A percentile compares a stretch with the other conserved stretches of the same genome.
phyloP scores from a whole-genome alignment of 2,797 vertebrate genomes.

The Microhierax caerulescens region DNA sequence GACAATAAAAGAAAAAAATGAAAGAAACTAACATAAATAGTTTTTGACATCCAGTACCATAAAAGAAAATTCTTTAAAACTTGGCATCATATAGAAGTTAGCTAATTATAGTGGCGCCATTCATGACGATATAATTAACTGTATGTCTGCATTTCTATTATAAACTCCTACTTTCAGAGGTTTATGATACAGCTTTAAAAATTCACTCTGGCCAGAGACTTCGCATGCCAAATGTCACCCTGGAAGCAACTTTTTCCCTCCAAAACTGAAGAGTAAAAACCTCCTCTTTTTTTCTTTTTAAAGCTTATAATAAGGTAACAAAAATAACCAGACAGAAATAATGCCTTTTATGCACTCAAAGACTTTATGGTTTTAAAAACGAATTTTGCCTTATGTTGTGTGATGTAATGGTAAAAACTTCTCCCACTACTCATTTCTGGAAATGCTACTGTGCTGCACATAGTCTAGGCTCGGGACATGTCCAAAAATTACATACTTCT shows the following conservation, averaged over 20 bases:
- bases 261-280: slow-evolving; percentile 28
- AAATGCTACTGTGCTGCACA: slow-evolving; percentile 20
- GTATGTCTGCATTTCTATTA: slow-evolving; percentile 75
- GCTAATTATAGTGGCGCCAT: slow-evolving; percentile 78
- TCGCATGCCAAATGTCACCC: slow-evolving; percentile 15
- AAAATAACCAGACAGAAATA: not conserved
- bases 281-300: not conserved
- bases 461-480: not conserved
- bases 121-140: slow-evolving; percentile 74
- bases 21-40: slow-evolving; percentile 47
- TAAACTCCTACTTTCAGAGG: slow-evolving; percentile 69
- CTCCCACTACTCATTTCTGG: not conserved
- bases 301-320: not conserved
- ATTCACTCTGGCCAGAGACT: slow-evolving; percentile 55
- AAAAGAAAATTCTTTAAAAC: slow-evolving; percentile 73
- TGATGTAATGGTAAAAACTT: not conserved
- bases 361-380: not conserved
- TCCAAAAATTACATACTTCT: slow-evolving; percentile 11
- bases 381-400: not conserved
- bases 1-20: slow-evolving; percentile 49
- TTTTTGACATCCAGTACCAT: slow-evolving; percentile 64
- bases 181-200: slow-evolving; percentile 71
- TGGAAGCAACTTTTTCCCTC: slow-evolving; percentile 20
- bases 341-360: not conserved
- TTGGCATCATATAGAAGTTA: slow-evolving; percentile 69